phyloP scores from a whole-genome alignment of 2,797 vertebrate species.

The Anniella stebbinsi region DNA sequence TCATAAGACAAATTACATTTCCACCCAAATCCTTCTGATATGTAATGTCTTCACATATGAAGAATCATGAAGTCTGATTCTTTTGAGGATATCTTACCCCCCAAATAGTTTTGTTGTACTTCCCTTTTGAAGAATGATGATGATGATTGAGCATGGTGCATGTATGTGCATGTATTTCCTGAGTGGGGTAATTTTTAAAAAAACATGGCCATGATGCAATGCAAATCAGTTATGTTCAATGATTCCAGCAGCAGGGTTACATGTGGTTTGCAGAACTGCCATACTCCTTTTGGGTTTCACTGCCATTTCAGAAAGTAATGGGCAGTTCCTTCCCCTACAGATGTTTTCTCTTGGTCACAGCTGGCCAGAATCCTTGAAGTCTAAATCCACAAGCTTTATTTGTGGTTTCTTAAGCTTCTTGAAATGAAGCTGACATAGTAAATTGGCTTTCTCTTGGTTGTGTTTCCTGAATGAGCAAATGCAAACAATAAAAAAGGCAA shows the following conservation, averaged over 20 bases:
- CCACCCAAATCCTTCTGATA: background rate
- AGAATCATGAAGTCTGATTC: background rate
- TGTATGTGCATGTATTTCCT: background rate
- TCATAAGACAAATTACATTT: background rate
- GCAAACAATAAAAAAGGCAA: accelerated
- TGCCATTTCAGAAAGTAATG: conserved; percentile 55
- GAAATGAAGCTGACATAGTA: background rate
- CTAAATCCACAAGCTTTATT: conserved; percentile 53
- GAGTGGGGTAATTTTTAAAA: background rate
- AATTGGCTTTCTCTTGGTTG: background rate
- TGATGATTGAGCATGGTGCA: background rate
- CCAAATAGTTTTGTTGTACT: background rate
- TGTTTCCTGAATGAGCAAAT: background rate
- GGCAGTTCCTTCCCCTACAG: conserved; percentile 49
- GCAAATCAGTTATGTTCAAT: conserved; percentile 47
- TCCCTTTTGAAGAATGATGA: background rate
- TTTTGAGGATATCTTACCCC: conserved; percentile 43
- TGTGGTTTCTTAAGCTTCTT: conserved; percentile 37
- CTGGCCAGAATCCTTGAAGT: conserved; percentile 43
- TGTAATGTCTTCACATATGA: background rate
- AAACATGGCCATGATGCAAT: background rate
- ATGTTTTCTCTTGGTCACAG: conserved; percentile 70
- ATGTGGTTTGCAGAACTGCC: conserved; percentile 35
- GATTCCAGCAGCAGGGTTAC: conserved; percentile 38
- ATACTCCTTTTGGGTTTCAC: conserved; percentile 54